Conservation (phyloP, 2,888 invertebrate genomes). For the Eudasyphora cyanicolor region DNA sequence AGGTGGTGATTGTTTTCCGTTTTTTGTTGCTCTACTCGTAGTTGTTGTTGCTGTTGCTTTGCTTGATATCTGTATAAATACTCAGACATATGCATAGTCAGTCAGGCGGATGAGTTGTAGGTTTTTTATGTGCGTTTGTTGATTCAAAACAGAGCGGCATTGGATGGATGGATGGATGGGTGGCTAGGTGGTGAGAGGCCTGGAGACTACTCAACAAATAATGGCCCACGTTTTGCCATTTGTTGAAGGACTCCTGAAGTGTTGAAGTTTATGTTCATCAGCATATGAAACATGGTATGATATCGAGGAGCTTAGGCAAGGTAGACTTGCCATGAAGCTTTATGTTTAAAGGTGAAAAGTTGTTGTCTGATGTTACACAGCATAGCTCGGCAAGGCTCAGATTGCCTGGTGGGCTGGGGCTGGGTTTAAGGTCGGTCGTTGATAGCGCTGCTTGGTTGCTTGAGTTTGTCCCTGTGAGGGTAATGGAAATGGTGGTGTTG, state of each 20-base stretch:
- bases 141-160: background rate
- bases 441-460: background rate
- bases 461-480: background rate
- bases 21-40: too few relatives aligned
- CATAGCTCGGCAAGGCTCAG: too few relatives aligned
- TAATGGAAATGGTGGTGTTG: background rate
- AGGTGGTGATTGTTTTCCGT: slow-evolving; percentile 33
- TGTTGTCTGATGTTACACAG: slow-evolving; percentile 8
- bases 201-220: slow-evolving; percentile 47
- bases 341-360: slow-evolving; percentile 17
- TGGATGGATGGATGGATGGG: slow-evolving; percentile 34
- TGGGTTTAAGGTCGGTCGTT: slow-evolving; percentile 46
- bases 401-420: slow-evolving; percentile 6
- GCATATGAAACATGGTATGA: slow-evolving; percentile 16
- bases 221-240: slow-evolving; percentile 40
- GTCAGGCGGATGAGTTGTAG: background rate
- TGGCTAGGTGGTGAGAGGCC: too few relatives aligned
- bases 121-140: slow-evolving; percentile 6
- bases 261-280: slow-evolving; percentile 41
- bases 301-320: background rate
- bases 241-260: slow-evolving; percentile 55
- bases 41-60: slow-evolving; percentile 43
- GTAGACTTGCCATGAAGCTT: background rate
- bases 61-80: background rate
- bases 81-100: background rate